Percentiles rank a stretch among this genome's conserved stretches.
Conservation (phyloP, 1,140 invertebrate genomes). For the Drosophila ironensis region DNA sequence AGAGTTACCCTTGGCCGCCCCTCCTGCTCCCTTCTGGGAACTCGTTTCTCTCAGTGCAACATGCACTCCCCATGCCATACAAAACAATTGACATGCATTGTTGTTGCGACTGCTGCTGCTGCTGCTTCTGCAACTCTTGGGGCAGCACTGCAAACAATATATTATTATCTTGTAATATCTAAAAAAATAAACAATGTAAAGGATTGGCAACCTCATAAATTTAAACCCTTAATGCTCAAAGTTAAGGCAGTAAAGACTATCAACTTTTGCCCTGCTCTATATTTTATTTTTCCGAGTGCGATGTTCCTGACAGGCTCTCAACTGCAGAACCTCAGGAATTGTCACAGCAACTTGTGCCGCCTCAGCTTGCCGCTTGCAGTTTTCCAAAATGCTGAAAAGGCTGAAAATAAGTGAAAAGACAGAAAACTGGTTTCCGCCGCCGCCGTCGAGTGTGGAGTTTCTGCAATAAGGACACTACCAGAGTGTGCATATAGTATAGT, state of each 20-base stretch:
- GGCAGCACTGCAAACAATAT: background rate
- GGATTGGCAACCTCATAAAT: background rate
- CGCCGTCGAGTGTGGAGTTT: background rate
- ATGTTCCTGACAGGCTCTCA: slow-evolving; percentile 20
- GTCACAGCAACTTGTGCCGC: slow-evolving; percentile 40
- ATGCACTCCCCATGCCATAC: slow-evolving; percentile 78
- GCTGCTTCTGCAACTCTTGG: slow-evolving; percentile 20
- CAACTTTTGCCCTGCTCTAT: too few relatives aligned
- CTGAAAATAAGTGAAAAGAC: slow-evolving; percentile 47
- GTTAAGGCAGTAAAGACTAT: too few relatives aligned
- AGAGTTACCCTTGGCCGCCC: slow-evolving; percentile 47
- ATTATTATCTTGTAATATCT: background rate
- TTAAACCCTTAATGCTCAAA: background rate
- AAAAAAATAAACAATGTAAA: background rate
- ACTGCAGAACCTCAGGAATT: slow-evolving; percentile 60
- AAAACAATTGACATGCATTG: slow-evolving; percentile 79
- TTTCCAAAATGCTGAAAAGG: slow-evolving; percentile 60
- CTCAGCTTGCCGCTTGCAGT: slow-evolving; percentile 29
- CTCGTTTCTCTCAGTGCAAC: slow-evolving; percentile 58
- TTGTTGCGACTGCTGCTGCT: slow-evolving; percentile 28
- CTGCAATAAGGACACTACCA: slow-evolving; percentile 34
- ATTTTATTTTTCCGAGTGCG: background rate
- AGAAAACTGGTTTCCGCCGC: slow-evolving; percentile 47
- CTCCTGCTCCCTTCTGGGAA: slow-evolving; percentile 13
- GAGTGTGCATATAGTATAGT: too few relatives aligned